Conservation (phyloP, 2,113 vertebrate genomes). For the Heloderma charlesbogerti region DNA sequence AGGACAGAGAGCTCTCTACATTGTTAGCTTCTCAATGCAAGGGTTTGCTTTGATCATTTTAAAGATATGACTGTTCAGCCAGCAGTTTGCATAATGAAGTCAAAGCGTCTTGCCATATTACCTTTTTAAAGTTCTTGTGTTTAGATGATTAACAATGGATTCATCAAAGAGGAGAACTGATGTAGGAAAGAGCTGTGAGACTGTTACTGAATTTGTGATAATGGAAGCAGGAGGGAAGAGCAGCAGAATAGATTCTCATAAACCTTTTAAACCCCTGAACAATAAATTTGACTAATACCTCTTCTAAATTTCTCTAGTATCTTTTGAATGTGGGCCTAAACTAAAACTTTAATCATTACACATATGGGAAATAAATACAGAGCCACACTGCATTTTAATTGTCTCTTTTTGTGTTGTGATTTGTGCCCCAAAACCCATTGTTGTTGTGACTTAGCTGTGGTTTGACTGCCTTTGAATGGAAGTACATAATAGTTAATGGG, state of each 20-base stretch:
- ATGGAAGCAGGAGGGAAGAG: neutral
- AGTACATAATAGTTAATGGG: slow-evolving; percentile 2
- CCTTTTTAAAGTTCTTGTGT: neutral
- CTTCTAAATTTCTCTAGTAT: slow-evolving; percentile 28
- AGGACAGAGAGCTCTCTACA: neutral
- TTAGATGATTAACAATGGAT: neutral
- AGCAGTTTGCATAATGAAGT: neutral
- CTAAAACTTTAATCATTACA: neutral
- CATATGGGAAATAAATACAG: neutral
- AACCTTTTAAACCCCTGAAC: slow-evolving; percentile 21
- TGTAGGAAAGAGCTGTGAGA: neutral
- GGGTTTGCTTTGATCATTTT: neutral
- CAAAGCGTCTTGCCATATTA: neutral
- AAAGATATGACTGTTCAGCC: neutral
- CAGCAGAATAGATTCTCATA: slow-evolving; percentile 8
- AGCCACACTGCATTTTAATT: neutral
- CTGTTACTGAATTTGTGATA: fast-evolving
- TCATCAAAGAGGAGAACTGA: neutral
- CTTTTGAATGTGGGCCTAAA: neutral
- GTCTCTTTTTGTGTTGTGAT: neutral
- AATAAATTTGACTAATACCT: slow-evolving; percentile 5
- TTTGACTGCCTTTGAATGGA: slow-evolving; percentile 25
- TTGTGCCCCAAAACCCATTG: neutral
- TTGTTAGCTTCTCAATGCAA: neutral
- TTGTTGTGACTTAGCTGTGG: neutral